phyloP scores from a whole-genome alignment of 2,797 vertebrate species.

The Pipistrellus kuhlii region DNA sequence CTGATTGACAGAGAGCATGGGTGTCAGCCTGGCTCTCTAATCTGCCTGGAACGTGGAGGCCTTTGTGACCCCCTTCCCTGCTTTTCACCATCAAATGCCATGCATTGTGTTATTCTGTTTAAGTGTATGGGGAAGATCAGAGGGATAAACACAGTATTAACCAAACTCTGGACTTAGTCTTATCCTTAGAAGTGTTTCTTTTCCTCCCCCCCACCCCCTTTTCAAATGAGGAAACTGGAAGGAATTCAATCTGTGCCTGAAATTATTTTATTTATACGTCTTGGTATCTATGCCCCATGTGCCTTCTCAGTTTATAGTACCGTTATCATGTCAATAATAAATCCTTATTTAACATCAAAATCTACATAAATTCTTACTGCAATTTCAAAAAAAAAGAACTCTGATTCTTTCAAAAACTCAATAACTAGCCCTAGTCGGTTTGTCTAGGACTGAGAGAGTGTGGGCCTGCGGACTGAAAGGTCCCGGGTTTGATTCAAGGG shows the following conservation, averaged over 20 bases:
- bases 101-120: constrained; percentile 1
- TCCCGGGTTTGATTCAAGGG: too few relatives aligned
- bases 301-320: neutral
- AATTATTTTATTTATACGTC: neutral
- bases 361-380: neutral
- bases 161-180: neutral
- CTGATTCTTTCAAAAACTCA: neutral
- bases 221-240: constrained; percentile 13
- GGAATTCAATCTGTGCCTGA: constrained; percentile 36
- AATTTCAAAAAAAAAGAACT: neutral
- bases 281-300: neutral
- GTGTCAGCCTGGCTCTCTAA: constrained; percentile 21
- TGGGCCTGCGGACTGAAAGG: too few relatives aligned
- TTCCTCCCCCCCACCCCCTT: too few relatives aligned
- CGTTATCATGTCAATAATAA: neutral
- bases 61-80: neutral
- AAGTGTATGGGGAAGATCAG: neutral
- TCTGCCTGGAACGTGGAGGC: neutral
- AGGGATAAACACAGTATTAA: constrained; percentile 51
- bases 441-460: too few relatives aligned
- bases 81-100: constrained; percentile 15
- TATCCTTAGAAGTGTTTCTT: constrained; percentile 13
- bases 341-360: neutral
- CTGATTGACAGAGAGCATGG: neutral
- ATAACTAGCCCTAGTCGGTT: too few relatives aligned